Conservation (phyloP, 2,113 vertebrate species). For the Psephotus haematonotus region DNA sequence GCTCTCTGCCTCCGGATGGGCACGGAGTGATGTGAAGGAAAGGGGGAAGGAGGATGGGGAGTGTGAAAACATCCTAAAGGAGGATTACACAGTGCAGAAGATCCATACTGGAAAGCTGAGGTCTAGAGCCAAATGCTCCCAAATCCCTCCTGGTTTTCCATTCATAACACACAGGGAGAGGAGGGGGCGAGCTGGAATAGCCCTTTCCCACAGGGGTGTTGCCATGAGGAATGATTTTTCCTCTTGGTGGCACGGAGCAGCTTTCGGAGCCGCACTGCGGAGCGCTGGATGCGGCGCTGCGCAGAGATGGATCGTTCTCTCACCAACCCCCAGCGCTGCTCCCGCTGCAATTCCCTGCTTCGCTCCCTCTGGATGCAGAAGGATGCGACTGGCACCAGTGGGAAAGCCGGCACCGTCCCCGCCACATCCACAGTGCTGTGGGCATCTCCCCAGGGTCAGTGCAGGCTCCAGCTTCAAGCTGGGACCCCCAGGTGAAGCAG, state of each 20-base stretch:
- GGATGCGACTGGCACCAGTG: rapidly evolving
- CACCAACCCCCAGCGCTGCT: neutral
- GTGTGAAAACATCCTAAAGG: neutral
- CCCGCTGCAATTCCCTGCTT: neutral
- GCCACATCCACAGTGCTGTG: neutral
- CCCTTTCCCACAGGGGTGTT: neutral
- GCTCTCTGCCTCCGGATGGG: neutral
- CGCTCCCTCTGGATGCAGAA: neutral
- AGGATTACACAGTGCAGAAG: neutral
- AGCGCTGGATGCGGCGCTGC: rapidly evolving
- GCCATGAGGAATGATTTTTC: neutral
- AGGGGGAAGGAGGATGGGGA: neutral
- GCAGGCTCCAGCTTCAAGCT: neutral
- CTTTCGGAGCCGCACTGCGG: neutral
- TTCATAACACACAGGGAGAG: neutral
- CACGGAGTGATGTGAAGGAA: neutral
- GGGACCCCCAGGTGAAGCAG: neutral
- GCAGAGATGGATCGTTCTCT: rapidly evolving
- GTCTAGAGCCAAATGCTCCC: neutral
- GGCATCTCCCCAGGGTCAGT: rapidly evolving
- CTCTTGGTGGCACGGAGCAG: neutral
- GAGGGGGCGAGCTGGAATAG: neutral
- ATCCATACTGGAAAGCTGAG: neutral
- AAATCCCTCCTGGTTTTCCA: too few relatives aligned
- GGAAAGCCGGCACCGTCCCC: rapidly evolving